These are phyloP conservation scores for Pitta sordida DNA, from an alignment of 2,113 vertebrate species.

Conservation along the genomic window DNA sequence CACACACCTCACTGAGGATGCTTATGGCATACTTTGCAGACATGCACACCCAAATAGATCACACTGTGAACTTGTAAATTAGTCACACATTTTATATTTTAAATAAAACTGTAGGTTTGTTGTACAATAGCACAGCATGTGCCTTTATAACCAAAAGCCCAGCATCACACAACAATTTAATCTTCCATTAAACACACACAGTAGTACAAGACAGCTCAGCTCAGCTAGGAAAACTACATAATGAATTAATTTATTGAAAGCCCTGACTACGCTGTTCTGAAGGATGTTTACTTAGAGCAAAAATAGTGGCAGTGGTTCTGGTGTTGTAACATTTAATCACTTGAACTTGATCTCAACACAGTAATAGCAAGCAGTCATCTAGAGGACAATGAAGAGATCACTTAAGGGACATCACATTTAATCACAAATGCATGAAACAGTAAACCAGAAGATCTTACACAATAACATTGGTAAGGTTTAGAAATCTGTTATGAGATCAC, in stretches of 20 bases:
- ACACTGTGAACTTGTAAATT: not conserved
- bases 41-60: not conserved
- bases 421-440: not conserved
- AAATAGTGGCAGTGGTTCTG: constrained; percentile 17
- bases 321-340: not conserved
- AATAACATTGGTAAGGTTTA: not conserved
- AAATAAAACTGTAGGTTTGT: constrained; percentile 51
- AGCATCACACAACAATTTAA: constrained; percentile 11
- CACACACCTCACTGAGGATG: not conserved
- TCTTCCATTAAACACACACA: constrained; percentile 35
- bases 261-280: not conserved
- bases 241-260: not conserved
- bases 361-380: not conserved
- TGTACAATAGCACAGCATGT: constrained; percentile 21
- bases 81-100: constrained; percentile 28
- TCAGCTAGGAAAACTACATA: constrained; percentile 1
- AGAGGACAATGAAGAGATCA: not conserved
- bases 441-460: not conserved
- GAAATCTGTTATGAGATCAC: not conserved
- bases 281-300: not conserved
- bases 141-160: constrained; percentile 49
- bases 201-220: constrained; percentile 12
- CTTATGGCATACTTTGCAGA: not conserved
- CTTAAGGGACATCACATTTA: not conserved
- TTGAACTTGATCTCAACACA: constrained; percentile 26